Evolutionary conservation across 2,888 invertebrate genomes (phyloP), one percentile per base, ranked within the genome.

Genomic region (Amblyteles armatorius): DNA sequence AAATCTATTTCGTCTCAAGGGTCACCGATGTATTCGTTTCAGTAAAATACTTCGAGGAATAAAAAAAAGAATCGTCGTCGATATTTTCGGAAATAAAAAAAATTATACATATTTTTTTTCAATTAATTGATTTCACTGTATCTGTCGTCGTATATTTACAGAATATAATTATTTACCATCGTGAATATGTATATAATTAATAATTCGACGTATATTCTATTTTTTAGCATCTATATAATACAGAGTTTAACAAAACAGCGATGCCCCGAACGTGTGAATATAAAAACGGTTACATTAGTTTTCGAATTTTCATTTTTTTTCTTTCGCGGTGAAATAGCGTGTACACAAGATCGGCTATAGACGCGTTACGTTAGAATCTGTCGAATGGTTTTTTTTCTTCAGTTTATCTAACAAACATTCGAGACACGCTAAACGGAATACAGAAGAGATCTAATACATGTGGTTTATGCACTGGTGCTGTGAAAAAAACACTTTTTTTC

Each of bases 81-180:
- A 16, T 3, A 5, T 13, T 60, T 60, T 60, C 7, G 50, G 36
- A 60, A 68, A 29, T 57, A 55, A 4, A 40, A 48, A 55, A 16
- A 67, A 55, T 9, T 11, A 40, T 40, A 40, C 40, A 44, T 11
- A 0, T 44, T 44, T 44, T 44, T 44, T 44, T 44, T 44, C 44
- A 50, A 33, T 63, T 72, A 33, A 67, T 71, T 68, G 80, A 83
- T 83, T 79, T 69, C 57, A 77, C 80, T 87, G 87, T 82, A 87
- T 89, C 89, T 88, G 87, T 89, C 87, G 90, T 83, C 65, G 74
- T 91, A 90, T 92, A 92, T 92, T 91, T 92, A 91, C 91, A 92
- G 88, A 89, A 91, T 90, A 90, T 84, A 89, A 77, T 26, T 44
- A 63, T 76, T 76, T 52, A 67, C 48, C 55, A 72, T 65, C 71